Base-by-base conservation (phyloP, 1,140 invertebrate genomes). In the Cheumatopsyche charites region DNA sequence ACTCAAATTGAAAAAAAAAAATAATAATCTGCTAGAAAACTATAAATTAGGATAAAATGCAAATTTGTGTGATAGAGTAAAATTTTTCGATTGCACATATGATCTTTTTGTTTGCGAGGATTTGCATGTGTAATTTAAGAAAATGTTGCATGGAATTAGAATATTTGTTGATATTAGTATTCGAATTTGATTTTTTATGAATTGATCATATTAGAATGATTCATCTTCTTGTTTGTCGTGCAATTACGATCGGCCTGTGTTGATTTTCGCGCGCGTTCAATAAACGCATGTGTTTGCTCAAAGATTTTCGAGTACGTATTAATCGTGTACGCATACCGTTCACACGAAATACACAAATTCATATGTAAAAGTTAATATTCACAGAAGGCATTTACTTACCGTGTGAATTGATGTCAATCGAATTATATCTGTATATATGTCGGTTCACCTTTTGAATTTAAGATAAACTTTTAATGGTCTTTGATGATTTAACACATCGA, bases 251-350 rank as follows among this genome's bases (percentile, higher is more conserved):
- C 23, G 25, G 23, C 25, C 25, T 25, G 55, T 19, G 23, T 58
- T 9, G n/a, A 58, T 58, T 58, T 58, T 52, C 47, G 55, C 55
- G 12, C 55, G 9, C 55, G 55, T 58, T 21, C 55, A 58, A 58
- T 21, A 7, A 58, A 25, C n/a, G 9, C 23, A 36, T 9, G 9
- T 58, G 55, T 58, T 58, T 58, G 55, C 25, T 13, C 25, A 58
- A 9, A 58, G 11, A 25, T 58, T 58, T 58, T 58, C 43, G 15
- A 36, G 9, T 36, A 36, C 29, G 9, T 36, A 36, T 36, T 36
- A 36, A 36, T 36, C 3, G 29, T 36, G 3, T 36, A 36, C 5
- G 23, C 23, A 58, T 23, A 58, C 55, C 25, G 29, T 36, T 36
- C 9, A 9, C 9, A 36, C 9, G 29, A 36, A 36, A 36, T n/a